These are phyloP conservation scores for Pagrus major DNA, from an alignment of 2,113 vertebrate genomes.

Conservation along the genomic window DNA sequence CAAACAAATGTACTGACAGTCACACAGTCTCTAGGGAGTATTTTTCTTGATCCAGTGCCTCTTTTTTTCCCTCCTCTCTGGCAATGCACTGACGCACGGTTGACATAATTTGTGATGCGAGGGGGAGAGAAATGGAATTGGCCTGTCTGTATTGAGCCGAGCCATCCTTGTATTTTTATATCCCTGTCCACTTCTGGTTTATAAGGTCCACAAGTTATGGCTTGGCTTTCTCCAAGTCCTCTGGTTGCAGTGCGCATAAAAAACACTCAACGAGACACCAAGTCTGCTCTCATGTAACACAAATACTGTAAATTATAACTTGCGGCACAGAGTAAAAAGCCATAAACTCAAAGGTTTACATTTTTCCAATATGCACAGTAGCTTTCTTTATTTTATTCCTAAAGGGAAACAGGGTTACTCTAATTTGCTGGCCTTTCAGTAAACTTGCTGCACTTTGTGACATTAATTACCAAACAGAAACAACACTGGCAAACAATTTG, in stretches of 20 bases:
- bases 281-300: conserved; percentile 13
- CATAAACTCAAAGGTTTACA: conserved; percentile 8
- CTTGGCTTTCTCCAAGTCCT: conserved; percentile 36
- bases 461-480: conserved; percentile 29
- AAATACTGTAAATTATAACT: conserved; percentile 22
- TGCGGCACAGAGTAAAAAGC: neutral
- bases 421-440: neutral
- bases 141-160: conserved; percentile 35
- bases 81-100: conserved; percentile 22
- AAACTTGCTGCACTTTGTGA: neutral
- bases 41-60: conserved; percentile 20
- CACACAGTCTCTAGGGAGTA: neutral
- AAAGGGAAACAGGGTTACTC: neutral
- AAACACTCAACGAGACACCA: conserved; percentile 11
- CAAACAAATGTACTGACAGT: neutral
- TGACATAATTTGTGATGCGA: conserved; percentile 68
- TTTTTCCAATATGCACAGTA: neutral
- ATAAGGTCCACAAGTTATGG: conserved; percentile 65
- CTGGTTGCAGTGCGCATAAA: conserved; percentile 27
- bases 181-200: conserved; percentile 51
- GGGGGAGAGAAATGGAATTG: conserved; percentile 56
- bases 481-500: conserved; percentile 1
- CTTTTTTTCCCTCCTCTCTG: conserved; percentile 18
- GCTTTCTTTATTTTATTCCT: neutral
- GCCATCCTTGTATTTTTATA: conserved; percentile 60